phyloP scores from a whole-genome alignment of 2,888 invertebrate species.

The Nephrotoma flavescens region DNA sequence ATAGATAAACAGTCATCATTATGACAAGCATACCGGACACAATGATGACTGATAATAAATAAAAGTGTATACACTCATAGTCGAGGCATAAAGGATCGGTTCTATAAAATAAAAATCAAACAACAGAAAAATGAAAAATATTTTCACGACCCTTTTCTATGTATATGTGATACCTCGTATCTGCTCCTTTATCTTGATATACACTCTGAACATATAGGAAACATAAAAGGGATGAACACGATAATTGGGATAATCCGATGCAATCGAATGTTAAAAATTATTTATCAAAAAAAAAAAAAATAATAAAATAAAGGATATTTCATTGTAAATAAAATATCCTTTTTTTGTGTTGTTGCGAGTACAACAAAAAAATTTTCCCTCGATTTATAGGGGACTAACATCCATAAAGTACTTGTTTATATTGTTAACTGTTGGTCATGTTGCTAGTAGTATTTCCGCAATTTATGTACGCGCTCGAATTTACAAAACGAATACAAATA shows the following conservation, averaged over 20 bases:
- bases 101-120: background rate
- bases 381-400: background rate
- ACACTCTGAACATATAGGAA: background rate
- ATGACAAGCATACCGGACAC: background rate
- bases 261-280: conserved; percentile 7
- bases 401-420: background rate
- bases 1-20: background rate
- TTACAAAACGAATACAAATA: background rate
- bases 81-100: background rate
- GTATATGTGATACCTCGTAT: background rate
- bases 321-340: background rate
- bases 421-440: background rate
- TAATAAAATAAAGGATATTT: background rate
- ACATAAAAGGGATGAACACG: conserved; percentile 5
- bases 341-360: background rate
- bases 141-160: background rate
- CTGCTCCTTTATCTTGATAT: background rate
- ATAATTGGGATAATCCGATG: conserved; percentile 14
- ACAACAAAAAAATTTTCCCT: background rate
- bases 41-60: background rate
- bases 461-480: background rate
- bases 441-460: background rate
- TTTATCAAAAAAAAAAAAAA: background rate
- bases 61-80: too few relatives aligned
- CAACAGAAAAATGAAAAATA: background rate